A percentile compares a stretch with the other conserved stretches of the same genome.
phyloP scores from a whole-genome alignment of 2,113 vertebrate genomes.

The Phocoena phocoena region DNA sequence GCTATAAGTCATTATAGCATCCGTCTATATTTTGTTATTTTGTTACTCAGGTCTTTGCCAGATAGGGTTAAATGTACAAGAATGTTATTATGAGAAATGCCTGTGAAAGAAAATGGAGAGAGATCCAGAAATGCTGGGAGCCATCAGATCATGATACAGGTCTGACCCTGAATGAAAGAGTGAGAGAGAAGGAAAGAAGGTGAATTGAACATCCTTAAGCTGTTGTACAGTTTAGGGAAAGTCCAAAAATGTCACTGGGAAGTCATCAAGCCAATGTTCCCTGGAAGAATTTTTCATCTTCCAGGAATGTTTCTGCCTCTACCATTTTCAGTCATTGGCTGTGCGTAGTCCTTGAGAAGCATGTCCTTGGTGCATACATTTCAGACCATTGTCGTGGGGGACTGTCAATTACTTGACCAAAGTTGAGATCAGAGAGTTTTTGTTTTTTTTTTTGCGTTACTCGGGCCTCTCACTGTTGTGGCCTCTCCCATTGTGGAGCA shows the following conservation, averaged over 20 bases:
- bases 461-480: too few species aligned
- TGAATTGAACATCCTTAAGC: not conserved
- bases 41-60: not conserved
- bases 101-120: not conserved
- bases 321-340: not conserved
- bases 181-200: not conserved
- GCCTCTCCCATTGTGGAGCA: too few species aligned
- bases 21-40: not conserved
- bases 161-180: not conserved
- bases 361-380: not conserved
- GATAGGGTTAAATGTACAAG: not conserved
- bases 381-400: fast-evolving
- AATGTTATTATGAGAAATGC: not conserved
- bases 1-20: not conserved
- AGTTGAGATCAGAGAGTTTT: not conserved
- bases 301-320: not conserved
- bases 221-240: not conserved
- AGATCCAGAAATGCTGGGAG: not conserved
- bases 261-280: not conserved
- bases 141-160: not conserved
- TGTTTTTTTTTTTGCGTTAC: too few species aligned
- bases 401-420: not conserved
- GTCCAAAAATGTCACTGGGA: not conserved
- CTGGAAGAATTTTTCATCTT: not conserved
- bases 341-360: not conserved